Evolutionary conservation across 2,113 vertebrate genomes (phyloP), one percentile per base, ranked within the genome.

Genomic region (Clinocottus analis): DNA sequence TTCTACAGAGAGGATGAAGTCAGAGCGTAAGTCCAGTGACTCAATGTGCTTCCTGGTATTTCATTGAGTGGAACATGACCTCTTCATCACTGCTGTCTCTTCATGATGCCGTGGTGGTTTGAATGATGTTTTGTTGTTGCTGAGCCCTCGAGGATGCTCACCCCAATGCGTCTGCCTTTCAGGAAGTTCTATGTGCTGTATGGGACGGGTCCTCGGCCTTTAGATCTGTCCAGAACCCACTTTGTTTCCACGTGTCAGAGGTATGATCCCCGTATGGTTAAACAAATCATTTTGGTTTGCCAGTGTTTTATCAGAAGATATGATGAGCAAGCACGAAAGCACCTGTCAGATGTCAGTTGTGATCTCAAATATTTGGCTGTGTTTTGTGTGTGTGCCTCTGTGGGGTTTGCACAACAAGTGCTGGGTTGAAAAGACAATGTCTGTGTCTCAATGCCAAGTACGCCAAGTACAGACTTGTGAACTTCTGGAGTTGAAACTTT

Each of bases 131-230:
- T 58, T 58, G 12, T 27, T 56, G 7, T 2, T 31, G 4, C n/a
- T 11, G 23, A 55, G 49, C 49, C 49, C 10, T 53, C 1, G 23
- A 45, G 43, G 45, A 43, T 25, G 27, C n/a, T 68, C n/a, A 21
- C 11, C 39, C n/a, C 4, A 25, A 27, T 0, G 1, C 59, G 2
- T 76, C 27, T 85, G 56, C 7, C 10, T 86, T 91, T 70, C 75
- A 99, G 97, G 92, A 97, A 91, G 70, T 99, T 97, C 85, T 99
- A 96, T 82, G 84, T 80, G 61, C 21, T 84, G 7, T 99, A 97
- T 72, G 95, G 95, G 72, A 91, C 37, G 0, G 95, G 96, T 45
- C 91, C 93, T 0, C 94, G 87, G 70, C 61, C 92, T 11, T 93
- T 98, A 0, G 93, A 98, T 23, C 91, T 99, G n/a, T 82, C 85